A percentile compares a stretch with the other conserved stretches of the same genome.
These are phyloP conservation scores for Parasteatoda tepidariorum DNA, from an alignment of 1,140 invertebrate genomes.

Conservation along the genomic window DNA sequence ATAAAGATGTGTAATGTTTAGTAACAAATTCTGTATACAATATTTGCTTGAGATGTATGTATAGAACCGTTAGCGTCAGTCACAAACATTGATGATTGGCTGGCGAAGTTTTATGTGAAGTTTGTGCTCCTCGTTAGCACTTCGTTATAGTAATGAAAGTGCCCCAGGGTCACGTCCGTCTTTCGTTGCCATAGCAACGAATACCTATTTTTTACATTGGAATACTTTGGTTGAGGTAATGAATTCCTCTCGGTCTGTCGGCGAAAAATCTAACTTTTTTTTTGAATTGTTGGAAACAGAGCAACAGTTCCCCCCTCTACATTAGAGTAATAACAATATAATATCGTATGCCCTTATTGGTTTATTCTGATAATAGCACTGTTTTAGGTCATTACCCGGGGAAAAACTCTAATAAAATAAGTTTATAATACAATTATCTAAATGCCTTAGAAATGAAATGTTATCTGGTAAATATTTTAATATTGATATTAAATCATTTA, in stretches of 20 bases:
- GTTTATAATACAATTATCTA: no score
- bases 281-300: not conserved
- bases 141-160: conserved; percentile 59
- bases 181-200: conserved; percentile 42
- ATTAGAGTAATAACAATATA: no score
- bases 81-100: conserved; percentile 39
- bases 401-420: no score
- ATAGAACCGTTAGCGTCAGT: conserved; percentile 26
- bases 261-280: not conserved
- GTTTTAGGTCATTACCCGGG: no score
- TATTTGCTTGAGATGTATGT: conserved; percentile 16
- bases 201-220: conserved; percentile 26
- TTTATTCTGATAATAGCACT: no score
- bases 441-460: no score
- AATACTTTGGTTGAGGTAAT: conserved; percentile 34
- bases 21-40: no score
- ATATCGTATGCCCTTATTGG: no score
- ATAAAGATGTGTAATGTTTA: no score
- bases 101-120: conserved; percentile 55
- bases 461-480: no score
- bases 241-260: not conserved
- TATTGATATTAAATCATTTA: no score
- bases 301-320: conserved; percentile 17
- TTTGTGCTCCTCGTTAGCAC: conserved; percentile 54
- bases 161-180: conserved; percentile 51